phyloP scores from a whole-genome alignment of 1,140 invertebrate species.

The Drosophila obscura region DNA sequence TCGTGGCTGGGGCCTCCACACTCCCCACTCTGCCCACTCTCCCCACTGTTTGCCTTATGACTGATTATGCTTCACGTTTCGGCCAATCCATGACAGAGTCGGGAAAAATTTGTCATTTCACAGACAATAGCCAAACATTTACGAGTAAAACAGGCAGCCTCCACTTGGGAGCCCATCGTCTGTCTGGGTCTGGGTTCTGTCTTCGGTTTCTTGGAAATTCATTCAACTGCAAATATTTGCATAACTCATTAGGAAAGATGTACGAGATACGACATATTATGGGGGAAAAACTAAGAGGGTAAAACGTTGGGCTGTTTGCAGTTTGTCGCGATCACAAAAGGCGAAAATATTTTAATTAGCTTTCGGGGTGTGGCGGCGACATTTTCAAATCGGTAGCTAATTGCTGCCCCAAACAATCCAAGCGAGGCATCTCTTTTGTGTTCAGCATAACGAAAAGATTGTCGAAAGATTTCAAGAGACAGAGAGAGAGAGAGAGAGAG shows the following conservation, averaged over 20 bases:
- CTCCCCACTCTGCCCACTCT: conserved; percentile 10
- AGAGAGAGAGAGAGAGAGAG: neutral
- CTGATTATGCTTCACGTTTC: conserved; percentile 68
- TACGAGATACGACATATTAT: conserved; percentile 40
- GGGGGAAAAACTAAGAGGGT: neutral
- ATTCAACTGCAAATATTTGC: conserved; percentile 74
- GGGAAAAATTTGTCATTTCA: conserved; percentile 45
- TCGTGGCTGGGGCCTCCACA: conserved; percentile 50
- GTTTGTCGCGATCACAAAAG: conserved; percentile 61
- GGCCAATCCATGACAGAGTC: conserved; percentile 37
- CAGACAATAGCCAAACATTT: conserved; percentile 42
- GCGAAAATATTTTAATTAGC: conserved; percentile 78
- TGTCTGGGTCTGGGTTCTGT: conserved; percentile 8
- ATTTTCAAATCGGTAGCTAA: conserved; percentile 44
- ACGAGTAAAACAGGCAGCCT: neutral
- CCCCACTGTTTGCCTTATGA: conserved; percentile 38
- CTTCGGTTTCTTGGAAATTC: conserved; percentile 53
- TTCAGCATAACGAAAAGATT: conserved; percentile 71
- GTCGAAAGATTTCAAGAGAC: conserved; percentile 46
- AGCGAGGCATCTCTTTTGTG: conserved; percentile 41
- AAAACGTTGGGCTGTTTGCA: conserved; percentile 39
- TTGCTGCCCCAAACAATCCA: conserved; percentile 35
- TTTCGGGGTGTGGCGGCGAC: conserved; percentile 55
- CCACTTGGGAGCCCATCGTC: neutral
- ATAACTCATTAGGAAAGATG: conserved; percentile 74